Evolutionary conservation across 2,113 vertebrate genomes (phyloP), one percentile per base, ranked within the genome.

Genomic region (Halcyon malimbica): DNA sequence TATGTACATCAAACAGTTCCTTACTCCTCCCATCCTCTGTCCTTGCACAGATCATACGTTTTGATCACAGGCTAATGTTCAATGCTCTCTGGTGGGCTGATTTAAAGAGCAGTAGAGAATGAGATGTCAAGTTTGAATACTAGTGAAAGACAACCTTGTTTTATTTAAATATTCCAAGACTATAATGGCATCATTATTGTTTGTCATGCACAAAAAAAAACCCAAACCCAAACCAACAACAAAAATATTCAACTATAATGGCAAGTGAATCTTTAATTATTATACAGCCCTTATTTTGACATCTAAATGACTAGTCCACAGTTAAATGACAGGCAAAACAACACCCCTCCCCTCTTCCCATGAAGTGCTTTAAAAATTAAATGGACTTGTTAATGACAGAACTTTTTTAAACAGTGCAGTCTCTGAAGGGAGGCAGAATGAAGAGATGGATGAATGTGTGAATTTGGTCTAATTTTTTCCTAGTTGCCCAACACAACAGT

Each of bases 51-150:
- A 33, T 42, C 29, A 23, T 13, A 6, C 12, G 25, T 53, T 75
- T 39, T 87, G 13, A 33, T 42, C 29, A 46, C 10, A 63, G 20
- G 18, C 23, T 67, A 21, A 57, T 10, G 6, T 35, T 53, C 11
- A 44, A 5, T 28, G 46, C 13, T 62, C 0, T 0, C 35, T n/a
- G 24, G 39, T 11, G 5, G 60, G n/a, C 24, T 39, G 24, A 50
- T 68, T 57, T 50, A 63, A 71, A 83, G 16, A 71, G 33, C 20
- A 70, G 19, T 12, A 42, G 29, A 26, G 6, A 75, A 44, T 15
- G 51, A 76, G 26, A 31, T n/a, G 28, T n/a, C 46, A 60, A 70
- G 16, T 59, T 76, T 37, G 31, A 84, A 80, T 59, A 62, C 33
- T 68, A 51, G 5, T 57, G 41, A 67, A 78, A 67, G 33, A 68